These are phyloP conservation scores for Crepidodera aurea DNA, from an alignment of 2,888 invertebrate species.

Conservation along the genomic window DNA sequence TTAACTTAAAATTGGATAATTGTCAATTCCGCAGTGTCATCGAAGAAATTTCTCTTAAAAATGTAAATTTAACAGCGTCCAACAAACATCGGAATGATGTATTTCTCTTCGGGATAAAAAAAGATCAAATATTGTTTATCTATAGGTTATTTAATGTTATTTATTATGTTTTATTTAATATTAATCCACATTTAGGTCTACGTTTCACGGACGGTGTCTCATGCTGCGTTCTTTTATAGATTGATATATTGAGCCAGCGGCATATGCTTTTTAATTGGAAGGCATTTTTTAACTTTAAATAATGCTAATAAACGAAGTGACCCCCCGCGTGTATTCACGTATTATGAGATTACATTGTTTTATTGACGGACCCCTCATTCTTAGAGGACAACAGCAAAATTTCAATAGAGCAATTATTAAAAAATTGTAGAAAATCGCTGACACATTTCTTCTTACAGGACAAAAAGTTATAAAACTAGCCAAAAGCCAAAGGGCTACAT, in stretches of 20 bases:
- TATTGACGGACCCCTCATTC: conserved; percentile 40
- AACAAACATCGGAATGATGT: background rate
- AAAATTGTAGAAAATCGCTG: too few relatives aligned
- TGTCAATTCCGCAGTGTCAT: too few relatives aligned
- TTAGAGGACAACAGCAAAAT: too few relatives aligned
- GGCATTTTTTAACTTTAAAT: conserved; percentile 62
- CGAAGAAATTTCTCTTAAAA: background rate
- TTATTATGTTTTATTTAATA: conserved; percentile 55
- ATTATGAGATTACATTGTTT: conserved; percentile 54
- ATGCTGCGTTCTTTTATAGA: conserved; percentile 60
- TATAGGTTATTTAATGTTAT: conserved; percentile 52
- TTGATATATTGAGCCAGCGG: conserved; percentile 62
- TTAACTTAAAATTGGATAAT: too few relatives aligned
- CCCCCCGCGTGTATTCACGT: conserved; percentile 52
- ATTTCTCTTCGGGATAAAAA: conserved; percentile 11
- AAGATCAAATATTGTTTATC: conserved; percentile 38
- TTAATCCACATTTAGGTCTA: conserved; percentile 56
- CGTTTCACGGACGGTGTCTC: conserved; percentile 55
- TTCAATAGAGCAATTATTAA: too few relatives aligned
- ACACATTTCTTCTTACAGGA: too few relatives aligned
- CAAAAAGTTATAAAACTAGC: too few relatives aligned
- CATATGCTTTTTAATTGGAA: conserved; percentile 62
- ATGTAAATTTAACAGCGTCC: background rate
- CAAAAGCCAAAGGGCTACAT: too few relatives aligned
- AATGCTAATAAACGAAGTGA: conserved; percentile 60